Evolutionary conservation across 2,797 vertebrate genomes (phyloP).

Genomic region (Coregonus ussuriensis): DNA sequence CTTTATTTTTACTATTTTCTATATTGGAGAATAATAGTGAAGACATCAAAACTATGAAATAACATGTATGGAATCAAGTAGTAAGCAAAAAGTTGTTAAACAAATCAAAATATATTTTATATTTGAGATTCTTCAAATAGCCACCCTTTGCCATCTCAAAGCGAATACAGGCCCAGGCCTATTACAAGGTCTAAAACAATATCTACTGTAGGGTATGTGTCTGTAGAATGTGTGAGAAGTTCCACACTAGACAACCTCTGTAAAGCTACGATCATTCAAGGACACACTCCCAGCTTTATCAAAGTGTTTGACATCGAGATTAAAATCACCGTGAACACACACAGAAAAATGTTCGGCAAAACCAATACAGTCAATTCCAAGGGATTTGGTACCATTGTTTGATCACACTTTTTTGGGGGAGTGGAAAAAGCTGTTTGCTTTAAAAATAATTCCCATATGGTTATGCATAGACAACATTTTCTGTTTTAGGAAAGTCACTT

Average conservation of each 20-base stretch:
- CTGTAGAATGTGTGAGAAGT: background rate
- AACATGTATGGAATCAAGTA: too few species aligned
- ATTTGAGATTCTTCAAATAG: too few species aligned
- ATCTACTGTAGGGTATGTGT: background rate
- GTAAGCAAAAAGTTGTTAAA: too few species aligned
- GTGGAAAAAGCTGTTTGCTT: background rate
- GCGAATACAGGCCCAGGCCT: background rate
- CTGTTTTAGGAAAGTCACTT: too few species aligned
- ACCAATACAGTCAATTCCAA: background rate
- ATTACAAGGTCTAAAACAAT: background rate
- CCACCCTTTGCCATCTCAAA: background rate
- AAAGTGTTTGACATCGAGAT: background rate
- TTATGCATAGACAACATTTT: too few species aligned
- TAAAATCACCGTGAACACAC: background rate
- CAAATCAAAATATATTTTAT: too few species aligned
- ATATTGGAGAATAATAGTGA: too few species aligned
- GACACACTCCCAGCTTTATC: background rate
- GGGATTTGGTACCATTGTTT: background rate
- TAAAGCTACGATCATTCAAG: background rate
- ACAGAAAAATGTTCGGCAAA: background rate
- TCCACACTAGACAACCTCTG: background rate
- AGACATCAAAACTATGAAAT: too few species aligned
- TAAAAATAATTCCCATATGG: too few species aligned
- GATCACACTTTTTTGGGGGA: background rate
- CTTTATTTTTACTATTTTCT: too few species aligned